Evolutionary conservation across 2,113 vertebrate genomes (phyloP), one percentile per base, ranked within the genome.

Genomic region (Cyprinus carpio): DNA sequence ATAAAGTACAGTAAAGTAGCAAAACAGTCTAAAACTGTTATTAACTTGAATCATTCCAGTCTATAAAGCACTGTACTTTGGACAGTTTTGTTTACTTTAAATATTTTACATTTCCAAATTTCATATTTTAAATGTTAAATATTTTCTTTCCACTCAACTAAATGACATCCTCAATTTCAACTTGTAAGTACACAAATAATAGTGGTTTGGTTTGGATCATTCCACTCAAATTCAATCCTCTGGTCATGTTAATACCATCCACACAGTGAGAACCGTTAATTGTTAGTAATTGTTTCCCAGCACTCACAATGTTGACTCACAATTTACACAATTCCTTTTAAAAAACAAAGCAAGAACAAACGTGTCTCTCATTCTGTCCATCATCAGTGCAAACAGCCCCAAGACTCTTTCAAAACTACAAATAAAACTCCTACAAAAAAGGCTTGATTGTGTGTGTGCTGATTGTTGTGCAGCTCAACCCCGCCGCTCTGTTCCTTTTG

Each of bases 351-450:
- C 75, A 23, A 15, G 15, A 12, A 54, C 51, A 27, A 27, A 60
- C 60, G 40, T 75, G 46, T 62, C 29, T 72, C 40, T 27, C 8
- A 71, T 77, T 23, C 7, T 76, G 46, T 49, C 4, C 72, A 71
- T 79, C 64, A 75, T 51, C 54, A 77, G 37, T 12, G 29, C 29
- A 34, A 51, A 80, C 34, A 34, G 34, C 83, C 64, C n/a, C 9
- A 75, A 51, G 43, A 85, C 62, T 82, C 18, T 40, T 25, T 72
- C 51, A 62, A 60, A 82, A 60, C n/a, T 75, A 51, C 56, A 83
- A 83, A 83, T 75, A 75, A 67, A 77, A 31, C n/a, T 51, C 15
- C 49, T 51, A 51, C 27, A 27, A 31, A 8, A 31, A 40, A 58
- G 60, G 12, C 49, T 27, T 29, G 62, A 51, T 27, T 29, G 25